Evolutionary conservation across 2,113 vertebrate genomes (phyloP).

Genomic region (Numida meleagris): DNA sequence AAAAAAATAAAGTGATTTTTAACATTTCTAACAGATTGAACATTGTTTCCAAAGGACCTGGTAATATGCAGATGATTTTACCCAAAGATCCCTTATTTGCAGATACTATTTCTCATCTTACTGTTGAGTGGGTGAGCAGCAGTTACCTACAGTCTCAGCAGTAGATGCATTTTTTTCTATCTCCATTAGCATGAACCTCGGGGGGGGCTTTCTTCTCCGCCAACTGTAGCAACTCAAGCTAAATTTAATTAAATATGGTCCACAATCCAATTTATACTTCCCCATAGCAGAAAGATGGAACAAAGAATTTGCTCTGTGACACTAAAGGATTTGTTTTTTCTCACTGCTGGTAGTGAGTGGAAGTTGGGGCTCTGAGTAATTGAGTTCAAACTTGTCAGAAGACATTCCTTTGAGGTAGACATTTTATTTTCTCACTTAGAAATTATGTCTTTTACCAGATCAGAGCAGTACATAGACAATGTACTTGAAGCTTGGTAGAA

Average conservation of each 20-base stretch:
- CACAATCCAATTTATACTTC: conserved; percentile 41
- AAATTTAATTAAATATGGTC: conserved; percentile 43
- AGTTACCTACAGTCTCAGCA: background rate
- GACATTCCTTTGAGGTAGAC: background rate
- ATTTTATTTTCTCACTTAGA: conserved; percentile 17
- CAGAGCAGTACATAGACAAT: background rate
- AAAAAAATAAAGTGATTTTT: background rate
- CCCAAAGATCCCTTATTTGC: background rate
- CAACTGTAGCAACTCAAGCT: conserved; percentile 1
- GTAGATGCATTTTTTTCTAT: background rate
- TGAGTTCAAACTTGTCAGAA: conserved; percentile 12
- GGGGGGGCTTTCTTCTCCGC: background rate
- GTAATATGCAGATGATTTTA: background rate
- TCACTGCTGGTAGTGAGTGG: background rate
- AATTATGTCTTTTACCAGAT: background rate
- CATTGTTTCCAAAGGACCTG: background rate
- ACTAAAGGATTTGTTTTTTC: conserved; percentile 29
- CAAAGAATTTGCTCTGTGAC: background rate
- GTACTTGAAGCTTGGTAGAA: background rate
- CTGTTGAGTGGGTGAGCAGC: background rate
- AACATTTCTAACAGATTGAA: background rate
- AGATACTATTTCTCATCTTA: background rate
- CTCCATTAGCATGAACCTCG: background rate
- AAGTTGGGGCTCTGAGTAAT: background rate
- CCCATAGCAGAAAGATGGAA: background rate